phyloP scores from a whole-genome alignment of 2,888 invertebrate species.

The Drosophila melanosoma region DNA sequence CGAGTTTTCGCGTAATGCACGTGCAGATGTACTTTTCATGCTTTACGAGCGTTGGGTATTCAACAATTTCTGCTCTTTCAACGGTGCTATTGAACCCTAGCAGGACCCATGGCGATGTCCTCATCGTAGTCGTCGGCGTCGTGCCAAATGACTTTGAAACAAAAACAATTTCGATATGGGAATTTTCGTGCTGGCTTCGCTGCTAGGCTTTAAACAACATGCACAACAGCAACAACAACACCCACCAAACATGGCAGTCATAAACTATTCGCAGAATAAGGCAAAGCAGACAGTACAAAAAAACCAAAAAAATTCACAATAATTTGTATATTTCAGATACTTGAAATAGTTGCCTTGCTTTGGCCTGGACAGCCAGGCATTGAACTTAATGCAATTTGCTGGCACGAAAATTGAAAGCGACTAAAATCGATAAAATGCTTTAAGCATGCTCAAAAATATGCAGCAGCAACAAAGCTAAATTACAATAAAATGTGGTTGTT shows the following conservation, averaged over 20 bases:
- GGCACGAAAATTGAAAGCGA: slow-evolving; percentile 35
- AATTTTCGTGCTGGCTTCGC: slow-evolving; percentile 20
- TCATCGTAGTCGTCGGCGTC: slow-evolving; percentile 39
- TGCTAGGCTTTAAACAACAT: slow-evolving; percentile 29
- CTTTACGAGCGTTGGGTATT: slow-evolving; percentile 60
- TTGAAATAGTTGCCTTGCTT: slow-evolving; percentile 46
- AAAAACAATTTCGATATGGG: slow-evolving; percentile 58
- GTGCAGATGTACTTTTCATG: slow-evolving; percentile 69
- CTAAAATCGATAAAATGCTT: slow-evolving; percentile 56
- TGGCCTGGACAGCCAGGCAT: slow-evolving; percentile 39
- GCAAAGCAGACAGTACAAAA: slow-evolving; percentile 44
- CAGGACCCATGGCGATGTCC: neutral
- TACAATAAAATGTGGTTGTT: slow-evolving; percentile 38
- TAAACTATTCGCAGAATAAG: slow-evolving; percentile 60
- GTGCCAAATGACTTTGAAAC: slow-evolving; percentile 67
- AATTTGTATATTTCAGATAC: slow-evolving; percentile 50
- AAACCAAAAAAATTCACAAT: slow-evolving; percentile 20
- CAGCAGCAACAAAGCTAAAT: slow-evolving; percentile 19
- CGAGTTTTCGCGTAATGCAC: slow-evolving; percentile 63
- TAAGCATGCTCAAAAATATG: slow-evolving; percentile 47
- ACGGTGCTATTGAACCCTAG: slow-evolving; percentile 67
- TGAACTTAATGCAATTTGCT: slow-evolving; percentile 53
- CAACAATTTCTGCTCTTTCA: slow-evolving; percentile 31
- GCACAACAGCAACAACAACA: slow-evolving; percentile 9
- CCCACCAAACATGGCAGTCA: slow-evolving; percentile 42